Conservation (phyloP, 2,797 vertebrate species). For the Pelochelys cantorii region DNA sequence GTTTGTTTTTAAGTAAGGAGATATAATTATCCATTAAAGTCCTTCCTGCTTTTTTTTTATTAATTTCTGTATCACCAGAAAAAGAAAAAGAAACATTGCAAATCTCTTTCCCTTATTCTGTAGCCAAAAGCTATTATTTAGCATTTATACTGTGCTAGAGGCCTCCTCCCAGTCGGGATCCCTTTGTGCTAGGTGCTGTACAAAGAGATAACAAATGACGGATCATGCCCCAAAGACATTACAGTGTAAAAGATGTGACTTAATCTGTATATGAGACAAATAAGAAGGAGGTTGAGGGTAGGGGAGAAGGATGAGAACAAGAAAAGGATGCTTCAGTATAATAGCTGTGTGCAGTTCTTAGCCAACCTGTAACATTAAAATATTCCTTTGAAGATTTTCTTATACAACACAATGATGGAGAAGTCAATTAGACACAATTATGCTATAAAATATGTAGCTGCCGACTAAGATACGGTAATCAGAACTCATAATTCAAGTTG, state of each 20-base stretch:
- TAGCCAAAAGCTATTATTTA: neutral
- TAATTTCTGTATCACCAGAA: neutral
- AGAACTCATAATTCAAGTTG: neutral
- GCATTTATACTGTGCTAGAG: neutral
- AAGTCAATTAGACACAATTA: neutral
- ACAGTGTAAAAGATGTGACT: neutral
- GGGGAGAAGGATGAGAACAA: neutral
- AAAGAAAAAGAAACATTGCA: neutral
- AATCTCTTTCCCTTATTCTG: neutral
- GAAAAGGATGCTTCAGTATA: neutral
- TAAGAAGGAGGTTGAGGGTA: neutral
- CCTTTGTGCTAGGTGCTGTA: neutral
- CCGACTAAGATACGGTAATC: neutral
- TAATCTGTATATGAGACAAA: neutral
- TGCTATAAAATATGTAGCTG: neutral
- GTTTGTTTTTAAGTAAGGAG: too few species aligned
- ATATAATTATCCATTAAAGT: too few species aligned
- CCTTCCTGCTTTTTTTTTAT: neutral
- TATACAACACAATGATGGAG: neutral
- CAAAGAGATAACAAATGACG: neutral
- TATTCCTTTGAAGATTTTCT: neutral
- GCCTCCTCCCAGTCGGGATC: neutral
- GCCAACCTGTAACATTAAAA: neutral
- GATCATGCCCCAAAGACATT: neutral
- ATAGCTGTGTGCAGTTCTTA: neutral